Evolutionary conservation across 2,113 vertebrate species (phyloP).

Genomic region (Pelecanus crispus): DNA sequence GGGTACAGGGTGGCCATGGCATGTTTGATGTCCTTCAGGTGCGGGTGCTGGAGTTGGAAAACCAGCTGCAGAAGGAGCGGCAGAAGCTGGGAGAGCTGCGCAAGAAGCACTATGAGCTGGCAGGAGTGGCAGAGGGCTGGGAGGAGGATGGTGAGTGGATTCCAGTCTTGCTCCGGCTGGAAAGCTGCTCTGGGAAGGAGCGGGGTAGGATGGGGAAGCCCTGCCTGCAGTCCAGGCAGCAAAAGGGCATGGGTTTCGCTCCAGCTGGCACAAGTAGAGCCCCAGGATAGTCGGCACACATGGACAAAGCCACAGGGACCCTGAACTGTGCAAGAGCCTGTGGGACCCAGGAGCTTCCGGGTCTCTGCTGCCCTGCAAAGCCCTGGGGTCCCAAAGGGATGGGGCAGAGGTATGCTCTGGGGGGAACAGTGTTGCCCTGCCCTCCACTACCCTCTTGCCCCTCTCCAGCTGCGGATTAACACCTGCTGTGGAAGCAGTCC

Average conservation of each 20-base stretch:
- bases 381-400: background rate
- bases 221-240: background rate
- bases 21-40: conserved; percentile 69
- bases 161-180: background rate
- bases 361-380: background rate
- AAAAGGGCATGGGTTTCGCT: background rate
- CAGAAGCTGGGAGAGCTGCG: conserved; percentile 91
- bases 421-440: accelerated
- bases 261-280: background rate
- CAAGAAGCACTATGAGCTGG: conserved; percentile 95
- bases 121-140: conserved; percentile 92
- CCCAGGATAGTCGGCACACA: accelerated
- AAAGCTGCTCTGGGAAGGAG: background rate
- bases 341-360: background rate
- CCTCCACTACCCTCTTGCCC: background rate
- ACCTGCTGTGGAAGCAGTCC: background rate
- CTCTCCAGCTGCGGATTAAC: background rate
- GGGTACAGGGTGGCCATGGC: background rate
- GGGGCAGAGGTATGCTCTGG: background rate
- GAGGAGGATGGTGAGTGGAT: conserved; percentile 74
- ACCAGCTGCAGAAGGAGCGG: conserved; percentile 90
- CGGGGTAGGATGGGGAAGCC: background rate
- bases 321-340: background rate
- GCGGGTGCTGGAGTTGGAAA: conserved; percentile 91
- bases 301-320: background rate